Base-by-base conservation (phyloP, 2,113 vertebrate species). In the Bagarius yarrelli region DNA sequence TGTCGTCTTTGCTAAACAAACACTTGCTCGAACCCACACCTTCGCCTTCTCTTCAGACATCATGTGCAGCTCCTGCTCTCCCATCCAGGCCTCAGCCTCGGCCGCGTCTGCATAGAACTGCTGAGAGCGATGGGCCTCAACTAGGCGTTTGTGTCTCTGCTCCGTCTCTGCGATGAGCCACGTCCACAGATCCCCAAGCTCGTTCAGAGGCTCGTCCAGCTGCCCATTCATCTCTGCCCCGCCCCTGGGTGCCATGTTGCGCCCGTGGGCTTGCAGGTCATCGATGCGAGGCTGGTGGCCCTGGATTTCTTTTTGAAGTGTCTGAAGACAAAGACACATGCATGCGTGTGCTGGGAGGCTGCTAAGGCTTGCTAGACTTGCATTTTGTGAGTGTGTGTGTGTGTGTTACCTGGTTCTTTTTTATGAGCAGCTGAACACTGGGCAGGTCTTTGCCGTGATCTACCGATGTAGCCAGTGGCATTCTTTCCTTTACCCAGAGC, bases 1-100 rank as follows among this genome's bases (percentile, higher is more conserved):
- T 1, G 61, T 19, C 2, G 8, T 64, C 18, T 16, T 63, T 64
- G 16, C 18, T 40, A 15, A 19, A 66, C 23, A 34, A 59, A 53
- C 15, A 36, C 11, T n/a, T n/a, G n/a, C n/a, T n/a, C n/a, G n/a
- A n/a, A 61, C 27, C 25, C 83, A 36, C 78, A 97, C 96, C 95
- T 97, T 98, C 25, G 96, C 96, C 81, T 96, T 98, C 87, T 98
- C 96, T 82, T 96, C 96, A 1, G 95, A 94, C 94, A 98, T 96
- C 96, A 98, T 98, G 88, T 98, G 96, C 18, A 98, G 88, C 88
- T 98, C 96, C 87, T 98, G 96, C 83, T 98, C 96, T 1, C 96
- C 96, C 96, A 98, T 98, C 96, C 96, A 98, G 27, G 95, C 96
- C 88, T 98, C 96, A 0, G 95, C 95, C 85, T 97, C 96, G 0